Percentiles rank a stretch among this genome's conserved stretches.
Evolutionary conservation across 2,113 vertebrate species (phyloP).

Genomic region (Danionella cerebrum): DNA sequence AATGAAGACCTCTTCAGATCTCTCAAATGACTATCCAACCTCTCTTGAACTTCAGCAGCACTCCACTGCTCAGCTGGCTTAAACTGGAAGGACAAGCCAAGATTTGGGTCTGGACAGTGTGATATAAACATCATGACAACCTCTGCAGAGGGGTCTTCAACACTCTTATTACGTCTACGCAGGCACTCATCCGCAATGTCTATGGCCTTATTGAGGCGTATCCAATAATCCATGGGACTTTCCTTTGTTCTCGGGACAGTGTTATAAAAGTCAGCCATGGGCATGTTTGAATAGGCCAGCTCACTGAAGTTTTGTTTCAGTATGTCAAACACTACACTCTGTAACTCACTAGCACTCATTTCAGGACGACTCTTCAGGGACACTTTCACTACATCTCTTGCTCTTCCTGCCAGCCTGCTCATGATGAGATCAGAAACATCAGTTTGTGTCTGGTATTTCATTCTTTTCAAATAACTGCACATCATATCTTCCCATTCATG

Average conservation of each 20-base stretch:
- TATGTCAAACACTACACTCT: constrained; percentile 16
- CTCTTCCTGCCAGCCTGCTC: neutral
- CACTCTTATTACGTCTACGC: neutral
- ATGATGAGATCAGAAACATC: neutral
- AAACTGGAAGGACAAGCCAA: constrained; percentile 16
- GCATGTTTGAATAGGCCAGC: constrained; percentile 12
- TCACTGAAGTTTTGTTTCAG: constrained; percentile 28
- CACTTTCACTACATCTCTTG: constrained; percentile 19
- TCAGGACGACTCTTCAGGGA: constrained; percentile 1
- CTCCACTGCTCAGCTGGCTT: constrained; percentile 15
- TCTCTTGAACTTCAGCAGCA: neutral
- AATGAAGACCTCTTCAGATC: neutral
- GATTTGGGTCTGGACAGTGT: constrained; percentile 6
- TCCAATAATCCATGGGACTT: neutral
- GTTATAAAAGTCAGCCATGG: constrained; percentile 31
- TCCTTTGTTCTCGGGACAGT: constrained; percentile 10
- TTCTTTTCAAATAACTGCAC: neutral
- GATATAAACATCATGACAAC: constrained; percentile 6
- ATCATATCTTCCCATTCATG: neutral
- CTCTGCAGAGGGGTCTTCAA: neutral
- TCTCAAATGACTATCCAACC: neutral
- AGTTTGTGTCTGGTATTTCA: neutral
- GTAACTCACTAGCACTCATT: neutral
- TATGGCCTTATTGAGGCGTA: no score
- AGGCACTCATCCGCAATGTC: neutral